Evolutionary conservation across 2,797 vertebrate species (phyloP).

Genomic region (Falco cherrug): DNA sequence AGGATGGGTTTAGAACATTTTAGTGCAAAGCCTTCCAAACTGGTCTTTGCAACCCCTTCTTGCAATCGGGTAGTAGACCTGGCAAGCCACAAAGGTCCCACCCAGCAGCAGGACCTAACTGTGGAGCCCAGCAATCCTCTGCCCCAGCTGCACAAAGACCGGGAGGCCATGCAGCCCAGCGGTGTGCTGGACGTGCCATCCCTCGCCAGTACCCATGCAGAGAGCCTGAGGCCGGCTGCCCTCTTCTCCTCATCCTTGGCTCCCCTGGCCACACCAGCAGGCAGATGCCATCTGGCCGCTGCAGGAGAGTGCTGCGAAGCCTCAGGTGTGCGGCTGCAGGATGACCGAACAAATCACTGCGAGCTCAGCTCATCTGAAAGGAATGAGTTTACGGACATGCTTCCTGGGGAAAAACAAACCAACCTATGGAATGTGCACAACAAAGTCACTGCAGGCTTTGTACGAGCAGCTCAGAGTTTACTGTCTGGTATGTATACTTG

Average conservation of each 20-base stretch:
- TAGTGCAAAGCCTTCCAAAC: not conserved
- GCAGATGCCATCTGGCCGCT: not conserved
- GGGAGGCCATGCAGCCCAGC: not conserved
- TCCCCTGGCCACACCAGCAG: not conserved
- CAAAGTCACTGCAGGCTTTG: not conserved
- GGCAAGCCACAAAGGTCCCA: not conserved
- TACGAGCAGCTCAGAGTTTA: not conserved
- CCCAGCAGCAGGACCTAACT: too few relatives aligned
- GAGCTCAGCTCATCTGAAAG: not conserved
- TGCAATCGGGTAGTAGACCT: too few relatives aligned
- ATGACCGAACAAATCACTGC: not conserved
- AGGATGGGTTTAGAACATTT: not conserved
- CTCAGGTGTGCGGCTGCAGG: not conserved
- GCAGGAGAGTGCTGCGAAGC: accelerated
- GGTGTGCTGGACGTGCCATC: not conserved
- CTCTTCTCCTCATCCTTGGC: not conserved
- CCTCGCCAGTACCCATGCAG: not conserved
- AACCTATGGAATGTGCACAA: not conserved
- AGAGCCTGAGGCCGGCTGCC: not conserved
- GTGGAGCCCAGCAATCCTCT: not conserved
- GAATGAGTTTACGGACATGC: not conserved
- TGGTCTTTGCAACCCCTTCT: not conserved
- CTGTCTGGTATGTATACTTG: not conserved
- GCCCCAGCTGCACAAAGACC: not conserved
- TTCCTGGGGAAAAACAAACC: not conserved